A percentile compares a stretch with the other conserved stretches of the same genome.
Evolutionary conservation across 2,797 vertebrate species (phyloP).

Genomic region (Sus cebifrons): DNA sequence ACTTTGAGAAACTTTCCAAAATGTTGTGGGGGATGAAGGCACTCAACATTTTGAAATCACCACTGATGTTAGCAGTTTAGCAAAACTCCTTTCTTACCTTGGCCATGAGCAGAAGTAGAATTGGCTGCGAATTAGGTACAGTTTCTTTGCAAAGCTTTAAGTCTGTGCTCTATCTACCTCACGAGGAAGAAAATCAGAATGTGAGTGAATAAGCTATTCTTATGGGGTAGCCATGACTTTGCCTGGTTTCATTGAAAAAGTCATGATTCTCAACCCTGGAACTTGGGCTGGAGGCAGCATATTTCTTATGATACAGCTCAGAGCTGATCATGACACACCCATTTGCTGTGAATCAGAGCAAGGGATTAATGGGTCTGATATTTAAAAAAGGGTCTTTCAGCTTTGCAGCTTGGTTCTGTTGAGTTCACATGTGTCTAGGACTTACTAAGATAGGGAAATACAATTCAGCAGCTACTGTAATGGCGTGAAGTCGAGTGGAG

Average conservation of each 20-base stretch:
- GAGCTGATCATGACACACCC: background rate
- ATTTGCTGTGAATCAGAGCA: background rate
- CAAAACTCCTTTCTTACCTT: background rate
- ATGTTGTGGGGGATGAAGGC: background rate
- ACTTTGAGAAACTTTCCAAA: slow-evolving; percentile 54
- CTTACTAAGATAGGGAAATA: background rate
- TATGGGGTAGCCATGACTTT: background rate
- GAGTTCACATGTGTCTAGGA: background rate
- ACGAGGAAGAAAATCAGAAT: background rate
- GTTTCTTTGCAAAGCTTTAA: background rate
- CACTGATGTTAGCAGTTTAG: slow-evolving; percentile 2
- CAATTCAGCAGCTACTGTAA: background rate
- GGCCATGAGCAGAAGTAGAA: background rate
- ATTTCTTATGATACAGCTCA: background rate
- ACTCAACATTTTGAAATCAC: slow-evolving; percentile 64
- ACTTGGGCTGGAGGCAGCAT: background rate
- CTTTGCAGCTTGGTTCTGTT: background rate
- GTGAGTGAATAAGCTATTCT: background rate
- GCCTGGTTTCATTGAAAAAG: background rate
- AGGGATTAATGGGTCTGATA: background rate
- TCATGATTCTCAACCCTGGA: background rate
- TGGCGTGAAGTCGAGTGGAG: too few species aligned
- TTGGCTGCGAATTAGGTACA: background rate
- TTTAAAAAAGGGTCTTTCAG: background rate
- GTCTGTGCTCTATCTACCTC: background rate